These are phyloP conservation scores for Uromys caudimaculatus DNA, from an alignment of 2,797 vertebrate genomes.

Conservation along the genomic window DNA sequence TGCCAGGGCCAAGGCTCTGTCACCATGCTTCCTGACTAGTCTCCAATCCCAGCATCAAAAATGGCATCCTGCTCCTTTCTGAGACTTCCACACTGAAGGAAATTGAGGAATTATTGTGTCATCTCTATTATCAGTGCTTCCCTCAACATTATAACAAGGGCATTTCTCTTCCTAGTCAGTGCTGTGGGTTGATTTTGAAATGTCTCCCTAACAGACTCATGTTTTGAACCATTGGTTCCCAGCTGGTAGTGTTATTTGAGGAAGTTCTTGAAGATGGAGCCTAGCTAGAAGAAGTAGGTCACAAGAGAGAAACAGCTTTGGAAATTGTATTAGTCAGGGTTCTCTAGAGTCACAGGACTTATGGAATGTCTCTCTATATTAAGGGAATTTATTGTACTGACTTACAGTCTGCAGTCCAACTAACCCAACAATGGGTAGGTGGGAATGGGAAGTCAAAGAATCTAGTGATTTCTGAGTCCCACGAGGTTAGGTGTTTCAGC, in stretches of 20 bases:
- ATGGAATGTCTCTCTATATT: too few relatives aligned
- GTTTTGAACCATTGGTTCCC: neutral
- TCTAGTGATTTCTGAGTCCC: too few relatives aligned
- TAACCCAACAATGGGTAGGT: too few relatives aligned
- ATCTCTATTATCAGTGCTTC: neutral
- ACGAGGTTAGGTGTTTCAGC: too few relatives aligned
- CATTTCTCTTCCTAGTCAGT: neutral
- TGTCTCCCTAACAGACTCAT: neutral
- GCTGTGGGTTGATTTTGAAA: neutral
- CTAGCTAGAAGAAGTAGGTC: neutral
- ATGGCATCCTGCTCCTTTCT: neutral
- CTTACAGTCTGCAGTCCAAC: too few relatives aligned
- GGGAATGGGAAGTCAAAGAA: too few relatives aligned
- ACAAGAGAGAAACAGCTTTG: too few relatives aligned
- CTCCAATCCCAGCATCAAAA: conserved; percentile 40
- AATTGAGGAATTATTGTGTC: neutral
- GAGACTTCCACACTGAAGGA: neutral
- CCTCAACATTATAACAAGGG: neutral
- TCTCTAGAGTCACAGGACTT: too few relatives aligned
- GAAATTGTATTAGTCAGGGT: too few relatives aligned
- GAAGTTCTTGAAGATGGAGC: neutral
- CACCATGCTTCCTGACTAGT: neutral
- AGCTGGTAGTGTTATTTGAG: neutral
- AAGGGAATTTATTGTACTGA: too few relatives aligned
- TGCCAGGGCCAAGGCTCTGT: neutral